Percentiles rank a stretch among this genome's conserved stretches.
These are phyloP conservation scores for Cryptoleucopteryx plumbea DNA, from an alignment of 2,113 vertebrate species.

Conservation along the genomic window DNA sequence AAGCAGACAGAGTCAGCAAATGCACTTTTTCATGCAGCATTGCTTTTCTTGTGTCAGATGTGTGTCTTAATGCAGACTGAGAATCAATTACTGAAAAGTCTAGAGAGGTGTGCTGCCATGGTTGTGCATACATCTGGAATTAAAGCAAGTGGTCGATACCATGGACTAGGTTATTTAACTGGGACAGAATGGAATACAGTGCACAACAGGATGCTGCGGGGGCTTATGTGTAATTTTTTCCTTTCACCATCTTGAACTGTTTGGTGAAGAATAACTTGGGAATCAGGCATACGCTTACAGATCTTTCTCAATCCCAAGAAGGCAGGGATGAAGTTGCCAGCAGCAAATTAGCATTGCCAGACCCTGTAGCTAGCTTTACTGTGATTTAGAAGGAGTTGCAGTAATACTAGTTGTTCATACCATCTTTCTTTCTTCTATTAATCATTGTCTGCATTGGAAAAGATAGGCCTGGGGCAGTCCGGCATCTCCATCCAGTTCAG, in stretches of 20 bases:
- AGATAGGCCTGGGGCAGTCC: neutral
- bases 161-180: neutral
- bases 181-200: neutral
- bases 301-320: neutral
- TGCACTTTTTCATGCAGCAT: neutral
- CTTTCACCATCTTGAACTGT: neutral
- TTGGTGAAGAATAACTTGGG: neutral
- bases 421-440: neutral
- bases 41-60: neutral
- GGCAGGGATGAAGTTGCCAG: neutral
- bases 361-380: neutral
- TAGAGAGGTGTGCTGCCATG: neutral
- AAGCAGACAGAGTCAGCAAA: neutral
- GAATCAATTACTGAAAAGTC: neutral
- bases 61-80: neutral
- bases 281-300: neutral
- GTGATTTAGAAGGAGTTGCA: neutral
- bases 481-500: neutral
- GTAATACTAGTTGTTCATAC: neutral
- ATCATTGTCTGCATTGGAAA: neutral
- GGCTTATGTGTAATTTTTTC: neutral
- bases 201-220: neutral
- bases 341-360: neutral
- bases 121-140: neutral
- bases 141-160: neutral